These are phyloP conservation scores for Sorex fumeus DNA, from an alignment of 2,113 vertebrate genomes.

Conservation along the genomic window DNA sequence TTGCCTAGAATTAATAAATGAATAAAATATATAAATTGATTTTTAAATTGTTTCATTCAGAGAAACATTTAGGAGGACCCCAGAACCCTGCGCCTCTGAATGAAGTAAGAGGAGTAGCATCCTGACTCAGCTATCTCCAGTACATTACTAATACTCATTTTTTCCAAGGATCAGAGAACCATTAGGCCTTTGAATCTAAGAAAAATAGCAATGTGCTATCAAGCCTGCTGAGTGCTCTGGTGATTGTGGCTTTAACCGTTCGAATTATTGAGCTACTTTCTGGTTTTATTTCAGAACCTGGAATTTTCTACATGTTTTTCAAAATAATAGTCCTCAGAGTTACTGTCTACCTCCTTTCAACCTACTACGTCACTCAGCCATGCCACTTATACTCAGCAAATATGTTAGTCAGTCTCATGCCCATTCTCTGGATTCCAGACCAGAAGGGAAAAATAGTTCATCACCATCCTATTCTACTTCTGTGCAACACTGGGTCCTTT, in stretches of 20 bases:
- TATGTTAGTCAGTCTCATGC: background rate
- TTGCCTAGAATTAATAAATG: background rate
- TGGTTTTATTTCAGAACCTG: constrained; percentile 31
- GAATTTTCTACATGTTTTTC: constrained; percentile 50
- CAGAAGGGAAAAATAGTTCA: background rate
- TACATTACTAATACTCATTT: background rate
- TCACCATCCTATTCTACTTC: background rate
- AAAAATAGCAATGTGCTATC: background rate
- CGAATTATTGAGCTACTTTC: constrained; percentile 36
- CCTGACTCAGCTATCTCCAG: background rate
- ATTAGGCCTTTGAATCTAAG: background rate
- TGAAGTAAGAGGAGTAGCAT: background rate
- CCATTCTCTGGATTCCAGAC: background rate
- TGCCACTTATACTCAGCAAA: background rate
- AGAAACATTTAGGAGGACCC: background rate
- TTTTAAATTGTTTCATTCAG: constrained; percentile 10
- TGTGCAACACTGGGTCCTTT: background rate
- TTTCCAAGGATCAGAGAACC: background rate
- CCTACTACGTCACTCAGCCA: background rate
- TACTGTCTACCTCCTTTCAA: background rate
- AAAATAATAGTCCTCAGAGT: constrained; percentile 8
- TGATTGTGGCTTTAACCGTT: constrained; percentile 20
- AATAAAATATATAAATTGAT: background rate
- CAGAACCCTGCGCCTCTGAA: background rate
- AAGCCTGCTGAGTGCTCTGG: constrained; percentile 3